Evolutionary conservation across 2,888 invertebrate species (phyloP), one percentile per base, ranked within the genome.

Genomic region (Amphipyra berbera): DNA sequence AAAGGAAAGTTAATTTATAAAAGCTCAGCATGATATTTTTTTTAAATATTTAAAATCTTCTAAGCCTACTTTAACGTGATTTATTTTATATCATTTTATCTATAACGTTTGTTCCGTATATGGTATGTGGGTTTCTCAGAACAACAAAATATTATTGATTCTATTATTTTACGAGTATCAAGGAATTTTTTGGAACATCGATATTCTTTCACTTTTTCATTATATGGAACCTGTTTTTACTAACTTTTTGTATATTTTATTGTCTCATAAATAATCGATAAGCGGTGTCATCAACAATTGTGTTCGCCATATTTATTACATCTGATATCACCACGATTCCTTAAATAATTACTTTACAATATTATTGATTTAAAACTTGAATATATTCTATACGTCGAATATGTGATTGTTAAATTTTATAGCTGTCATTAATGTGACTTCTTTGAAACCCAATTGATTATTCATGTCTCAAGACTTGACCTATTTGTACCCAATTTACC

Each of bases 241-340:
- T 40, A 48, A 56, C 14, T 45, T 59, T 61, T 66, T 64, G n/a
- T 49, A 58, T 69, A 66, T 61, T 84, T 83, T 84, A 85, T 77
- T 76, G 72, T 76, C 65, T 77, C 81, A 80, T 87, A 85, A 84
- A 83, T 82, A 78, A 73, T 64, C 70, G 73, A 73, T 78, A 81
- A 71, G 65, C 64, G 63, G 65, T 73, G 68, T 76, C 75, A 81
- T 75, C 76, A 73, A 66, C 74, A 50, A 79, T 78, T 81, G 73
- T 79, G 61, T 47, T 73, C 58, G 66, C 56, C 55, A 62, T 70
- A 52, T 82, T 82, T 81, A 79, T 77, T 66, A 73, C 46, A 49
- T 69, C 56, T 68, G 60, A 73, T 76, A 80, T 68, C 67, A 75
- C 74, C 69, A 72, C 54, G 65, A 73, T 79, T 73, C 67, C 64